Evolutionary conservation across 2,797 vertebrate genomes (phyloP).

Genomic region (Acridotheres tristis): DNA sequence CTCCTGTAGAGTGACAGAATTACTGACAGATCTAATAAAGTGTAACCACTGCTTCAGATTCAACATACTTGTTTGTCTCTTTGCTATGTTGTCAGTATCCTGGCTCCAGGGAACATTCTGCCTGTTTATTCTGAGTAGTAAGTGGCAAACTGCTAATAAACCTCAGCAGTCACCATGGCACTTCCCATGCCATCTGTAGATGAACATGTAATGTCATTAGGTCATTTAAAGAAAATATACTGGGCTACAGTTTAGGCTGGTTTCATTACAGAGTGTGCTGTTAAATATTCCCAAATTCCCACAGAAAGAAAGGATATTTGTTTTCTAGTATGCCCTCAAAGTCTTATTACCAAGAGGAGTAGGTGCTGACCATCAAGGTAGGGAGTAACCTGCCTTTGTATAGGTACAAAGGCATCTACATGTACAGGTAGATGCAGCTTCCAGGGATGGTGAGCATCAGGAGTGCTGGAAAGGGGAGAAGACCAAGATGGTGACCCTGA

Average conservation of each 20-base stretch:
- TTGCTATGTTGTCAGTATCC: background rate
- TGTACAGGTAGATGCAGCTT: background rate
- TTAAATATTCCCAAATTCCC: background rate
- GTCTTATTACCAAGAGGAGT: background rate
- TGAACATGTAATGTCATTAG: background rate
- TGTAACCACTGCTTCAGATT: background rate
- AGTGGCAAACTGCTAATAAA: conserved; percentile 37
- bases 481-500: background rate
- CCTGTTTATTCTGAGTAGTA: conserved; percentile 10
- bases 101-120: conserved; percentile 24
- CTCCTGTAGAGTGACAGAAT: conserved; percentile 50
- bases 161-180: background rate
- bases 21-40: conserved; percentile 58
- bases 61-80: conserved; percentile 16
- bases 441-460: background rate
- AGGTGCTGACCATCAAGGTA: background rate
- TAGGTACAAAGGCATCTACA: no score
- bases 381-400: background rate
- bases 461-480: background rate
- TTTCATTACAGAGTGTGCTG: background rate
- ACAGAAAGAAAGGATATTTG: background rate
- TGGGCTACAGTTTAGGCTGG: background rate
- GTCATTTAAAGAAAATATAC: background rate
- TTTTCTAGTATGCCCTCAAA: background rate
- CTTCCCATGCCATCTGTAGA: background rate